Evolutionary conservation across 2,113 vertebrate species (phyloP), one percentile per base, ranked within the genome.

Genomic region (Myrmecobius fasciatus): DNA sequence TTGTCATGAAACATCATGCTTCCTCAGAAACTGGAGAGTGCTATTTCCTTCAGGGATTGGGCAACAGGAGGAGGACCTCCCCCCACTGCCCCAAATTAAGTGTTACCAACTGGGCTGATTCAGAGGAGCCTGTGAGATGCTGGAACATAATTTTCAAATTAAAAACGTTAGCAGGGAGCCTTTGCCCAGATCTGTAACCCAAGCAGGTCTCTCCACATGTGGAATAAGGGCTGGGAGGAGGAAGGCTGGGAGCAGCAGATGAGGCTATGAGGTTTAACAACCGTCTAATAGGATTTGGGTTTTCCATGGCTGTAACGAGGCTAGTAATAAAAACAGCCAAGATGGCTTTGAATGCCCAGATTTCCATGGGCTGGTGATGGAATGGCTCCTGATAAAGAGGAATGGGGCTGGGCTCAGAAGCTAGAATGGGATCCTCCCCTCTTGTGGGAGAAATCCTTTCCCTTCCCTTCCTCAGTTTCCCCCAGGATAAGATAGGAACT

Each of bases 181-280:
- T 3, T 26, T 90, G 25, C 24, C 25, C 89, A 12, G 25, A 90
- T 89, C 89, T 46, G 89, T 89, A 49, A 89, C 89, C 48, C 88
- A 89, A 47, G 43, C 25, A 9, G 43, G 89, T 48, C 89, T 89
- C 47, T 48, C 9, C 48, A 47, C 48, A 31, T 49, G 0, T 31
- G 28, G 25, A 90, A 2, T 2, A 98, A 83, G 67, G 67, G n/a
- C 20, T 22, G 36, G 67, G n/a, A 83, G 67, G 36, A 83, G 67
- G 67, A 83, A 20, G n/a, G 36, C 67, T 43, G n/a, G 20, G 67
- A 43, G 20, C 67, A 83, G 67, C n/a, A 83, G 67, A 96, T 97
- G 97, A 96, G 97, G 97, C 97, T 97, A 96, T 97, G 98, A 98
- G 98, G 97, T 97, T 98, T 98, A 96, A 96, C 97, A 98, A 97